phyloP scores from a whole-genome alignment of 2,797 vertebrate genomes.

The Tadarida brasiliensis region DNA sequence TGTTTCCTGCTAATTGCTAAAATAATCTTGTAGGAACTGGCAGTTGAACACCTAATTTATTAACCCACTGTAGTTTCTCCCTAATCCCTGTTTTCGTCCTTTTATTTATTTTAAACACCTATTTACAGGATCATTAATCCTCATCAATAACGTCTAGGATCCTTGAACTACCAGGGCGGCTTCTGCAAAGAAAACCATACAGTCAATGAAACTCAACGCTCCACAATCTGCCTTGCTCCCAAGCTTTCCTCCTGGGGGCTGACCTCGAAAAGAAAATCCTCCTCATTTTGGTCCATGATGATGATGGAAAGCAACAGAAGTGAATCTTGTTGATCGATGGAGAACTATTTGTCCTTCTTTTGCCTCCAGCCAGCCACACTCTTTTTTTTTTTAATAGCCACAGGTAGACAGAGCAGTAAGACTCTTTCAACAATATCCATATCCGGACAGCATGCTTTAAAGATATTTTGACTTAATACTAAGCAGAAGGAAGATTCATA shows the following conservation, averaged over 20 bases:
- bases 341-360: background rate
- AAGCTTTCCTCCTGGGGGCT: background rate
- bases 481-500: background rate
- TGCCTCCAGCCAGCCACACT: background rate
- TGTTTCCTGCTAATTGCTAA: conserved; percentile 77
- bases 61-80: conserved; percentile 66
- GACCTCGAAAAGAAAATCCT: background rate
- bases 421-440: background rate
- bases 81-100: conserved; percentile 74
- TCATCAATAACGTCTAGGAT: conserved; percentile 71
- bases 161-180: conserved; percentile 35
- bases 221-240: no score
- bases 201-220: background rate
- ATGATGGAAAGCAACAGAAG: background rate
- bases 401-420: background rate
- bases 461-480: background rate
- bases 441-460: background rate
- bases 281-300: background rate
- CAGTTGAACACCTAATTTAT: conserved; percentile 68
- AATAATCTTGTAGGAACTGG: conserved; percentile 75
- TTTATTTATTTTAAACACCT: conserved; percentile 81
- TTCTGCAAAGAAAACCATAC: conserved; percentile 26
- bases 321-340: background rate
- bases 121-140: conserved; percentile 71
- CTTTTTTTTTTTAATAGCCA: background rate